phyloP scores from a whole-genome alignment of 1,140 invertebrate species.

The Atta texana region DNA sequence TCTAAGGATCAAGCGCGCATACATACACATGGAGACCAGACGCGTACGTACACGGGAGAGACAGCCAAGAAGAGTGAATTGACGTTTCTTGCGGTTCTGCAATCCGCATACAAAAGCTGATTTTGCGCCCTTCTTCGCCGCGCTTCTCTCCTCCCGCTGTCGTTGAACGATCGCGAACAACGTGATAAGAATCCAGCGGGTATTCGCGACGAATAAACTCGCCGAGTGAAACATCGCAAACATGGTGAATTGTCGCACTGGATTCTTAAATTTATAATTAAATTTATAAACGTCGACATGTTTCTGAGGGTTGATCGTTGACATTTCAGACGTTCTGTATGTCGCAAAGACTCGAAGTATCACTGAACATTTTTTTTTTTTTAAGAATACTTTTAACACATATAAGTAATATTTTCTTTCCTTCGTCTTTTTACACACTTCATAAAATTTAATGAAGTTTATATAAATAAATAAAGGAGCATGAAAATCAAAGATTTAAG shows the following conservation, averaged over 20 bases:
- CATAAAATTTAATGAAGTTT: too few species aligned
- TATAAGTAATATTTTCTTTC: not conserved
- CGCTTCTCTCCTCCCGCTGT: not conserved
- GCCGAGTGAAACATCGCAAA: conserved; percentile 1
- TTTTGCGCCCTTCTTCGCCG: conserved; percentile 50
- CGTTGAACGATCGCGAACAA: conserved; percentile 59
- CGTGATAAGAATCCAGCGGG: conserved; percentile 55
- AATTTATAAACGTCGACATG: not conserved
- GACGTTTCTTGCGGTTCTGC: conserved; percentile 68
- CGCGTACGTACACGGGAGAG: conserved; percentile 1
- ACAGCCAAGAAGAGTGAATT: conserved; percentile 66
- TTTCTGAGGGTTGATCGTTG: not conserved
- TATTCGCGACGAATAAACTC: conserved; percentile 25
- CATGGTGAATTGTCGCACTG: not conserved
- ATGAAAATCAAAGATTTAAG: too few species aligned
- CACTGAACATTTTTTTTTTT: not conserved
- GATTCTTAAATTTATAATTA: not conserved
- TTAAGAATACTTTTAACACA: too few species aligned
- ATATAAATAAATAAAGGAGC: too few species aligned
- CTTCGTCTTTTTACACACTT: not conserved
- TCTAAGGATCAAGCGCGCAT: conserved; percentile 69
- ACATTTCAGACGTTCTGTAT: not conserved
- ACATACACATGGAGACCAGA: conserved; percentile 15
- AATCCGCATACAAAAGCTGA: conserved; percentile 74
- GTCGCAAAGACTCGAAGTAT: not conserved